Evolutionary conservation across 2,888 invertebrate genomes (phyloP), one percentile per base, ranked within the genome.

Genomic region (Folsomia manolachei): DNA sequence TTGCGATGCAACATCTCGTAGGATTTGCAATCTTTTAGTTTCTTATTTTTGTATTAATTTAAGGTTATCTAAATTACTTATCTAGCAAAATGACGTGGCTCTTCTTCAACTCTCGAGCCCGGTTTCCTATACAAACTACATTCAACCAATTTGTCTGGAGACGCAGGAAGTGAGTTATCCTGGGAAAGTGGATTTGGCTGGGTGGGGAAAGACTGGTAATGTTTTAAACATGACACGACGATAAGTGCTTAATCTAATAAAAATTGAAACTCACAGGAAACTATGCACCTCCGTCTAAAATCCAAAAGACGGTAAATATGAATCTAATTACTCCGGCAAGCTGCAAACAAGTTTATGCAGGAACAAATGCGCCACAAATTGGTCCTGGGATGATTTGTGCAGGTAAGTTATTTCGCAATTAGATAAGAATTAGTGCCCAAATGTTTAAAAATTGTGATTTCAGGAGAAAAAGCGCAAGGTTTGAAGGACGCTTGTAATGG

Each of bases 51-150:
- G 56, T n/a, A 56, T 19, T 56, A 56, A 56, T 14, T 56, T 56
- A 56, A 14, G 18, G 4, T 56, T n/a, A 21, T 56, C n/a, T 56
- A 7, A 63, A 23, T 63, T 23, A 62, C 21, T 11, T 24, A 52
- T 86, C 62, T 83, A 92, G 89, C 92, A 93, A 84, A 92, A 94
- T 82, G 94, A 95, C 82, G 89, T 94, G 26, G 90, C 94, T 0
- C 86, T 95, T 70, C 84, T 94, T 56, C 93, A 93, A 0, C 82
- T 94, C 81, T 91, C 90, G 81, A 89, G 90, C 78, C 91, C 93
- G 0, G 90, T 94, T 1, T 84, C 87, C 56, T 93, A 90, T 83
- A 88, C 88, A 1, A 88, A 88, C 80, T 65, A 2, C 23, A 88
- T 94, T 73, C 88, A 90, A 73, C 91, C 94, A 0, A 89, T 95